phyloP scores from a whole-genome alignment of 2,888 invertebrate species.

The Capitulum mitella region DNA sequence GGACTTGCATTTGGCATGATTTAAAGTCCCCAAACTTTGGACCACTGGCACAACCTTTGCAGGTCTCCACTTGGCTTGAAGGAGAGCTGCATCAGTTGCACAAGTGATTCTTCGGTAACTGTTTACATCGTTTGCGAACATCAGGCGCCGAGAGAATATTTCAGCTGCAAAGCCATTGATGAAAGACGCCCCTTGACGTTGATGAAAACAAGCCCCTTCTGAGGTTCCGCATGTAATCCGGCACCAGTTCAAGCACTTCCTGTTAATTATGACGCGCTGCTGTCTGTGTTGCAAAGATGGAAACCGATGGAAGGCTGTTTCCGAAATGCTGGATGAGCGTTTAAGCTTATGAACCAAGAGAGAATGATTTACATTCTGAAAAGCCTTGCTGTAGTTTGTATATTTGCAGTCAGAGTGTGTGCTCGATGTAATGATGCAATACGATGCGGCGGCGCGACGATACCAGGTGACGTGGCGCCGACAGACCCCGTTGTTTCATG shows the following conservation, averaged over 20 bases:
- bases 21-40: neutral
- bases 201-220: neutral
- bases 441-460: too few species aligned
- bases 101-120: neutral
- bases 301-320: neutral
- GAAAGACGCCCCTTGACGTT: neutral
- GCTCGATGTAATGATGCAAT: too few species aligned
- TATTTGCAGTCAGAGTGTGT: neutral
- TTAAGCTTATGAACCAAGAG: neutral
- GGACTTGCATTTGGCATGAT: neutral
- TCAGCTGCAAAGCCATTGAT: neutral
- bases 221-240: neutral
- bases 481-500: too few species aligned
- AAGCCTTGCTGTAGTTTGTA: neutral
- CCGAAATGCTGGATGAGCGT: neutral
- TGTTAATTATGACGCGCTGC: neutral
- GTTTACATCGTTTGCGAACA: neutral
- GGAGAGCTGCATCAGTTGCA: neutral
- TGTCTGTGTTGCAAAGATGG: neutral
- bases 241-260: neutral
- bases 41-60: neutral
- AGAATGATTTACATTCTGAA: neutral
- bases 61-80: neutral
- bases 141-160: neutral
- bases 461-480: too few species aligned